Percentiles rank a stretch among this genome's conserved stretches.
Conservation (phyloP, 2,888 invertebrate genomes). For the Dysmachus trigonus region DNA sequence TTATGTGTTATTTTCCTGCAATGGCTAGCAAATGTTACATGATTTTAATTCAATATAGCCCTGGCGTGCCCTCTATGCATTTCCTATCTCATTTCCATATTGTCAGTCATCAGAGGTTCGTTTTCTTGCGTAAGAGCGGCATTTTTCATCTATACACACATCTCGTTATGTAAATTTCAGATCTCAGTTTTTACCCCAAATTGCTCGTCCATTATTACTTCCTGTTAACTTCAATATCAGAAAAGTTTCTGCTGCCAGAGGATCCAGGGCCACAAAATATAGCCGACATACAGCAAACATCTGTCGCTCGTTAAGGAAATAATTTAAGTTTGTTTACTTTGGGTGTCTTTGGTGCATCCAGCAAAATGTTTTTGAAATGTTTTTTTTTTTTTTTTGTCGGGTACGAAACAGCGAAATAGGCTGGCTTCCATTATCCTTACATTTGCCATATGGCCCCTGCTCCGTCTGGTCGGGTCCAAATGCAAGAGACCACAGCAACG, state of each 20-base stretch:
- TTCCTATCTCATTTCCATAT: neutral
- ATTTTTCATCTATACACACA: neutral
- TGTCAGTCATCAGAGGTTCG: neutral
- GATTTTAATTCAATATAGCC: neutral
- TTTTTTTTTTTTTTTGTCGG: neutral
- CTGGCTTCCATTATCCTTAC: neutral
- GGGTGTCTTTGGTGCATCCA: neutral
- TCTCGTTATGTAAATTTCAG: neutral
- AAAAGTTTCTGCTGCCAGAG: neutral
- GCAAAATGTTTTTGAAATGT: neutral
- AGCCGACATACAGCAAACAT: neutral
- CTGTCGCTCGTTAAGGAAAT: slow-evolving; percentile 22
- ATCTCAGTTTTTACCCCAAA: neutral
- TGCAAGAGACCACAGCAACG: neutral
- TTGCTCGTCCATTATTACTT: neutral
- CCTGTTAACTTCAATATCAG: neutral
- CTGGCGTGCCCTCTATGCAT: neutral
- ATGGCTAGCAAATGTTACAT: neutral
- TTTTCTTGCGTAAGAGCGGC: neutral
- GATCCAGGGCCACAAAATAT: neutral
- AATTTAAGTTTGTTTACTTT: slow-evolving; percentile 2
- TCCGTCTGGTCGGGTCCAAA: neutral
- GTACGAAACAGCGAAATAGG: neutral
- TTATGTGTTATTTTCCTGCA: no score
- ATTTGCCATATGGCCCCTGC: neutral